Conservation (phyloP, 2,797 vertebrate species). For the Enteromius afrohamiltoni region DNA sequence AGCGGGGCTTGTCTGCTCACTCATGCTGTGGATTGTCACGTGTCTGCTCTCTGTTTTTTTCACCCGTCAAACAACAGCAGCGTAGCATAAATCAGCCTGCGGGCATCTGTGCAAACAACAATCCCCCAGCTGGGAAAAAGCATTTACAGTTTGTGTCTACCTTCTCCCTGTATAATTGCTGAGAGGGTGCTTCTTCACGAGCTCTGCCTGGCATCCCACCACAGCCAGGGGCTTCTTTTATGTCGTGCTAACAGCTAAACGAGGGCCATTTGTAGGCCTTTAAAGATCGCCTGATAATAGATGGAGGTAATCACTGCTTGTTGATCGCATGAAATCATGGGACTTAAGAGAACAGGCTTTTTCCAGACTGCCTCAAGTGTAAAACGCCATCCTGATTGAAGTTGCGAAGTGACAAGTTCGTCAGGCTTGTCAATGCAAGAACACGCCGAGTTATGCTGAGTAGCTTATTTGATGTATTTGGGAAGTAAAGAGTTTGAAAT, state of each 20-base stretch:
- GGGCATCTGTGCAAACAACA: conserved; percentile 76
- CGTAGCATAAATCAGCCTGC: conserved; percentile 73
- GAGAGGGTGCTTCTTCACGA: neutral
- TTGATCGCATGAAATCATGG: neutral
- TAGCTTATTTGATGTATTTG: neutral
- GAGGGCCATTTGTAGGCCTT: neutral
- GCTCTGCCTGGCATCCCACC: conserved; percentile 1
- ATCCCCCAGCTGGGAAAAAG: conserved; percentile 74
- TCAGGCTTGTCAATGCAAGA: neutral
- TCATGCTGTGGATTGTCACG: conserved; percentile 68
- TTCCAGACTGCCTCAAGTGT: neutral
- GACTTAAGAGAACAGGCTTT: neutral
- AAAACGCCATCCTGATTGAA: neutral
- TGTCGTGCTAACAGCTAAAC: neutral
- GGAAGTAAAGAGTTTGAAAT: neutral
- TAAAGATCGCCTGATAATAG: conserved; percentile 11
- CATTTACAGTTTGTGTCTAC: conserved; percentile 71
- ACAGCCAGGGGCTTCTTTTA: neutral
- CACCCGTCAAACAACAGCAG: conserved; percentile 74
- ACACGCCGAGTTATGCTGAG: neutral
- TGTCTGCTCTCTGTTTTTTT: conserved; percentile 72
- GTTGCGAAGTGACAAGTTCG: neutral
- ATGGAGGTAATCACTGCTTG: conserved; percentile 14
- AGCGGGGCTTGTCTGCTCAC: neutral
- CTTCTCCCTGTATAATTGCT: neutral